Base-by-base conservation (phyloP, 2,888 invertebrate genomes). In the Andrena camellia region DNA sequence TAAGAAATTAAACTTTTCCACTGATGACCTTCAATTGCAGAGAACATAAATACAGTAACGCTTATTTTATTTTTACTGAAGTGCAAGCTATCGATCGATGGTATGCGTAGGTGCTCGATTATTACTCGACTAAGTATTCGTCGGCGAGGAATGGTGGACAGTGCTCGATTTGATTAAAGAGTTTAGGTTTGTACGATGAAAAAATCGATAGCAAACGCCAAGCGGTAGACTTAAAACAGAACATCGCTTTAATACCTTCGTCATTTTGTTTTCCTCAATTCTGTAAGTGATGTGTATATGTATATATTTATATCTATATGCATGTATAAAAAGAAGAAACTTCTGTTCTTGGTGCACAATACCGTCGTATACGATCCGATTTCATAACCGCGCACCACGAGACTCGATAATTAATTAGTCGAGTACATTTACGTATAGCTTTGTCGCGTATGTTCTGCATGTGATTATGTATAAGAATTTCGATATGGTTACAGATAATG, bases 351-450 rank as follows among this genome's bases (percentile, higher is more conserved):
- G 57, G 57, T 72, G 50, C 64, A 72, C 64, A 64, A 33, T 60
- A 60, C 54, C 29, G 60, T 31, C 20, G 54, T 63, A 76, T 63
- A 62, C 48, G 31, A 71, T 66, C 35, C 59, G 29, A 50, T 13
- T 33, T 71, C 23, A 3, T 71, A 63, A 60, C 6, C 48, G 42
- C 63, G 62, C 60, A 54, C 2, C 62, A 54, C 10, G 2, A 31
- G 42, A 8, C 10, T 60, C 50, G 33, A 75, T 60, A 59, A 64
- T 17, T 77, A 31, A 54, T 48, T 42, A 31, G 17, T n/a, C 57
- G 23, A 77, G 57, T 77, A 71, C 54, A 42, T 77, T 76, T 72
- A 64, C 73, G 63, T 57, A 50, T 48, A 66, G 7, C 13, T 60
- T 77, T 57, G 42, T 64, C 8, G 60, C 31, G 1, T 42, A 35